phyloP scores from a whole-genome alignment of 1,140 invertebrate genomes.

The Drosophila malerkotliana region DNA sequence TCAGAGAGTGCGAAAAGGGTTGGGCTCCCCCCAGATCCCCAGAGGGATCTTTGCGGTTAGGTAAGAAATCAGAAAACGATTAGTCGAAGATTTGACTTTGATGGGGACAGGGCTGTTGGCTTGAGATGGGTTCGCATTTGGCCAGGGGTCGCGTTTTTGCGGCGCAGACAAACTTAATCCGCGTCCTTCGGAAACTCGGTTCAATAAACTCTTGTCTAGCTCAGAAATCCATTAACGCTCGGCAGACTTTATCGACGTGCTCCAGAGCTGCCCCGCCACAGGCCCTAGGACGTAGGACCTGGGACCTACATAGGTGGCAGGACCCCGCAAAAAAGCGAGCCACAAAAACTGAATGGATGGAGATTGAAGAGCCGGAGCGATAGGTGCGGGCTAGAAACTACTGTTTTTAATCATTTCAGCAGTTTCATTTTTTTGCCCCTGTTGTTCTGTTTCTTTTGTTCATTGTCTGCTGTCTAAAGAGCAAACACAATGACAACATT shows the following conservation, averaged over 20 bases:
- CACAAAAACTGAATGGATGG: constrained; percentile 29
- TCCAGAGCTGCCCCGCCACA: too few species aligned
- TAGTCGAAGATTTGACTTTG: constrained; percentile 67
- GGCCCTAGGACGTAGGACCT: too few species aligned
- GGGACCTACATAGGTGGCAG: neutral
- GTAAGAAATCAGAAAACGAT: constrained; percentile 77
- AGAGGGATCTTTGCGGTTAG: constrained; percentile 37
- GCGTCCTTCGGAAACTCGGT: constrained; percentile 30
- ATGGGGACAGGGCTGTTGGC: constrained; percentile 2
- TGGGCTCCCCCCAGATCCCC: neutral
- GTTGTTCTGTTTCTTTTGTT: constrained; percentile 13
- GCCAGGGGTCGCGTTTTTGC: constrained; percentile 1
- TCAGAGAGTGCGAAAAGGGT: constrained; percentile 34
- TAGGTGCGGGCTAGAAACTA: constrained; percentile 15
- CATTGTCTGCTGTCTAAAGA: constrained; percentile 68
- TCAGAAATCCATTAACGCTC: constrained; percentile 75
- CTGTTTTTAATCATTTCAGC: constrained; percentile 80
- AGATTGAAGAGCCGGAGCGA: neutral
- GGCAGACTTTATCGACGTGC: constrained; percentile 60
- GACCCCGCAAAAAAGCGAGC: constrained; percentile 24
- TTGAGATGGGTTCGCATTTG: constrained; percentile 22
- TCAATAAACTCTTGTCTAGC: constrained; percentile 78
- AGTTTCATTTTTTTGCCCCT: constrained; percentile 55
- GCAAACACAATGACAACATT: constrained; percentile 76
- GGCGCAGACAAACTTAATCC: constrained; percentile 57